Evolutionary conservation across 1,140 invertebrate genomes (phyloP).

Genomic region (Polyergus mexicanus): DNA sequence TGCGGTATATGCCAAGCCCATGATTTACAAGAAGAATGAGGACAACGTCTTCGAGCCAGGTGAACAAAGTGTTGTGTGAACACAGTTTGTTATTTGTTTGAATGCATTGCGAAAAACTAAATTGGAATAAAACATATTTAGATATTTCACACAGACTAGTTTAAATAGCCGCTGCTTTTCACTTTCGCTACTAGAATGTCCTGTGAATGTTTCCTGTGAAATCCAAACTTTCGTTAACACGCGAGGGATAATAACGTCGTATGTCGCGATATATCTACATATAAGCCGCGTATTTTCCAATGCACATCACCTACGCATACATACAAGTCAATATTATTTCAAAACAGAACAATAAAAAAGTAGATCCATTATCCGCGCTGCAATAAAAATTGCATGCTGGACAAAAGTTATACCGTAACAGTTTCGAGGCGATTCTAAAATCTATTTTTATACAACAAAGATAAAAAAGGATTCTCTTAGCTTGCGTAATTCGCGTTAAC

Average conservation of each 20-base stretch:
- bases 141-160: slow-evolving; percentile 21
- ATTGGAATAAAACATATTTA: slow-evolving; percentile 12
- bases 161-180: not conserved
- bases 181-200: not conserved
- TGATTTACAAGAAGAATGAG: slow-evolving; percentile 82
- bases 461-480: slow-evolving; percentile 8
- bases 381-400: slow-evolving; percentile 11
- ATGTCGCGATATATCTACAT: too few species aligned
- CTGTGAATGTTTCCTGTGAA: not conserved
- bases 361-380: not conserved
- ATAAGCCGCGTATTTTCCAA: not conserved
- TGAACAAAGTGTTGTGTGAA: too few species aligned
- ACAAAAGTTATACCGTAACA: not conserved
- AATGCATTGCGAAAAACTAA: not conserved
- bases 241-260: not conserved
- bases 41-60: slow-evolving; percentile 83
- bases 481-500: not conserved
- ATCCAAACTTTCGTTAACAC: not conserved
- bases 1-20: slow-evolving; percentile 77
- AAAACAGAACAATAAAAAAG: not conserved
- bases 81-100: not conserved
- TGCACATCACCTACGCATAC: not conserved
- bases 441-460: slow-evolving; percentile 2
- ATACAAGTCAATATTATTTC: not conserved
- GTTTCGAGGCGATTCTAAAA: not conserved